Evolutionary conservation across 2,113 vertebrate genomes (phyloP).

Genomic region (Pelusios castaneus): DNA sequence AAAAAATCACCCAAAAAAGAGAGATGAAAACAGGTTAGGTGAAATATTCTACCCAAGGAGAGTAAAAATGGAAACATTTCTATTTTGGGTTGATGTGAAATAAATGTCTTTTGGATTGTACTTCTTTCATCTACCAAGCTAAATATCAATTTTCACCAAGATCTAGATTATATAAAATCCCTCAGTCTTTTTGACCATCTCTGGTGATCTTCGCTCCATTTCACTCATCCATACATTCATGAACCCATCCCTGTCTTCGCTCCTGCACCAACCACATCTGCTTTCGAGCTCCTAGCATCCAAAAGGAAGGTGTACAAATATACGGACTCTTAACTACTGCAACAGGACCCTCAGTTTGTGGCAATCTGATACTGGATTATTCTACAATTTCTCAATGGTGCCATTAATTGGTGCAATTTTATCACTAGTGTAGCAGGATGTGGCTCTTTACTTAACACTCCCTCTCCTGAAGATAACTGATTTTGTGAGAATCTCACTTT

Average conservation of each 20-base stretch:
- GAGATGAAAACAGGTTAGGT: background rate
- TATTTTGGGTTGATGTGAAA: background rate
- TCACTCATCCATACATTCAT: background rate
- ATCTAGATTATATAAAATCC: background rate
- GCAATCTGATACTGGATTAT: conserved; percentile 5
- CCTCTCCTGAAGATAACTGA: background rate
- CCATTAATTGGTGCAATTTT: background rate
- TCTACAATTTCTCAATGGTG: background rate
- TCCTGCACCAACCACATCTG: background rate
- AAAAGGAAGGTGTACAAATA: background rate
- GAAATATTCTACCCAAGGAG: background rate
- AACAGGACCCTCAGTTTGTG: background rate
- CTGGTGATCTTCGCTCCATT: background rate
- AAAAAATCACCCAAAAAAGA: background rate
- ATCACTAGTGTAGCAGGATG: background rate
- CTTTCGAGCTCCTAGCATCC: background rate
- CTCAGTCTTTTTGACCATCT: background rate
- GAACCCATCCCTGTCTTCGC: background rate
- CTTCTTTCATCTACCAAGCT: background rate
- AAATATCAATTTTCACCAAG: background rate
- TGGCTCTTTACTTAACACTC: background rate
- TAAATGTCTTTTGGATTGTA: background rate
- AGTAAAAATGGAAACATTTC: background rate
- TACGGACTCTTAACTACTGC: background rate
- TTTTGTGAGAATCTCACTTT: background rate